Conservation (phyloP, 2,888 invertebrate species). For the Acanthosepion pharaonis region DNA sequence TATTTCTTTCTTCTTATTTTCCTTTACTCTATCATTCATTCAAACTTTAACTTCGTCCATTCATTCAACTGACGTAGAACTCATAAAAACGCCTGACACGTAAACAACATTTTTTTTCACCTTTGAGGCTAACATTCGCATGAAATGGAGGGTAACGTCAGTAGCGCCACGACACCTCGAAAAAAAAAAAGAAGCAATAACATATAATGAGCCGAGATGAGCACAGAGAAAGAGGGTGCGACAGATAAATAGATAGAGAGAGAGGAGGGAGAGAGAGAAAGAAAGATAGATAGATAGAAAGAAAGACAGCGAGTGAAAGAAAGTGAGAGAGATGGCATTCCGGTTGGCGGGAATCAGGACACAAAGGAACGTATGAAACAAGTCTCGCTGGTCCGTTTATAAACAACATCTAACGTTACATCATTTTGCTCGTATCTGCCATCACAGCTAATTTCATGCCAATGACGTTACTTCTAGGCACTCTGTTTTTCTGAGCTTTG, state of each 20-base stretch:
- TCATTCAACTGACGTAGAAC: neutral
- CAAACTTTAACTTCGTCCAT: neutral
- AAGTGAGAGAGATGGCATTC: neutral
- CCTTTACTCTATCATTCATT: neutral
- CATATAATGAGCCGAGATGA: neutral
- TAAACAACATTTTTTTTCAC: neutral
- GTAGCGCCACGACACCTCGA: neutral
- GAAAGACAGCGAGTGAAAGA: too few species aligned
- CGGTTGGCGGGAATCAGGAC: neutral
- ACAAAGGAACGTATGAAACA: neutral
- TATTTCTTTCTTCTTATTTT: too few species aligned
- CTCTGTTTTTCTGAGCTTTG: neutral
- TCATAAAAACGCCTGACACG: neutral
- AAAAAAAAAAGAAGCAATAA: neutral
- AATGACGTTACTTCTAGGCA: neutral
- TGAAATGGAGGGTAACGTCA: neutral
- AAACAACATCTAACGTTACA: constrained; percentile 13
- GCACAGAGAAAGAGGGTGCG: too few species aligned
- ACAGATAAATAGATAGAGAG: too few species aligned
- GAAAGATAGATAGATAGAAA: too few species aligned
- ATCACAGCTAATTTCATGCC: neutral
- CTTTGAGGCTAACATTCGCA: neutral
- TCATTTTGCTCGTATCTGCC: neutral
- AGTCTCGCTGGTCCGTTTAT: neutral
- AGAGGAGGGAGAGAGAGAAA: too few species aligned